Percentiles rank a stretch among this genome's conserved stretches.
phyloP scores from a whole-genome alignment of 2,888 invertebrate genomes.

The Ennomos quercinarius region DNA sequence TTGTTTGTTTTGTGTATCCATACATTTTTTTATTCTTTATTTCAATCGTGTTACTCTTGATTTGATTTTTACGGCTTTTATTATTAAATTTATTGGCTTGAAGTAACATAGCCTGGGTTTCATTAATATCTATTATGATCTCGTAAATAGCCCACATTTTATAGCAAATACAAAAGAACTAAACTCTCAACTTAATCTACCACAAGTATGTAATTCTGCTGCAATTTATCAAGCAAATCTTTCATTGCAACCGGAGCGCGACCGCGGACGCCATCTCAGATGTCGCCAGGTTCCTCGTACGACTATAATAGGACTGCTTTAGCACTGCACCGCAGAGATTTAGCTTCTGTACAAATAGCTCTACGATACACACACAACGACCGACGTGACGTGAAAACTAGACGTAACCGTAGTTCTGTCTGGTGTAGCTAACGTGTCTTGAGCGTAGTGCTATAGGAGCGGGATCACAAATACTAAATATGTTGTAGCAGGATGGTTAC shows the following conservation, averaged over 20 bases:
- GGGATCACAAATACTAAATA: no score
- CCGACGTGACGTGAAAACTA: neutral
- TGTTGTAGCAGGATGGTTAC: no score
- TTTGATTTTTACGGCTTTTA: slow-evolving; percentile 4
- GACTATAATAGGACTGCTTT: slow-evolving; percentile 51
- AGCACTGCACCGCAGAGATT: slow-evolving; percentile 13
- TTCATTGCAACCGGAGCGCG: slow-evolving; percentile 51
- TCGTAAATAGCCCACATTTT: no score
- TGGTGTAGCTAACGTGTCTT: no score
- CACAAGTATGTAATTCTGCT: slow-evolving; percentile 19
- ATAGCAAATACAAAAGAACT: no score
- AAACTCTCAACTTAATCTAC: slow-evolving; percentile 14
- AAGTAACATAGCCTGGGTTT: no score
- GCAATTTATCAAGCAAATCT: slow-evolving; percentile 36
- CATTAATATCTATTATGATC: no score
- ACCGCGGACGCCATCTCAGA: slow-evolving; percentile 54
- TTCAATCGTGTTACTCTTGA: slow-evolving; percentile 7
- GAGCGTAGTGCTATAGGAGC: no score
- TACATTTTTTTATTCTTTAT: slow-evolving; percentile 23
- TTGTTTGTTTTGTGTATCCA: slow-evolving; percentile 34
- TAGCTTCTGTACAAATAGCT: slow-evolving; percentile 6
- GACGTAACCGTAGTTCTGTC: no score
- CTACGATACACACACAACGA: neutral
- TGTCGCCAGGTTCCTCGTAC: slow-evolving; percentile 48
- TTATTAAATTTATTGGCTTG: no score